Conservation (phyloP, 2,113 vertebrate species). For the Agapornis roseicollis region DNA sequence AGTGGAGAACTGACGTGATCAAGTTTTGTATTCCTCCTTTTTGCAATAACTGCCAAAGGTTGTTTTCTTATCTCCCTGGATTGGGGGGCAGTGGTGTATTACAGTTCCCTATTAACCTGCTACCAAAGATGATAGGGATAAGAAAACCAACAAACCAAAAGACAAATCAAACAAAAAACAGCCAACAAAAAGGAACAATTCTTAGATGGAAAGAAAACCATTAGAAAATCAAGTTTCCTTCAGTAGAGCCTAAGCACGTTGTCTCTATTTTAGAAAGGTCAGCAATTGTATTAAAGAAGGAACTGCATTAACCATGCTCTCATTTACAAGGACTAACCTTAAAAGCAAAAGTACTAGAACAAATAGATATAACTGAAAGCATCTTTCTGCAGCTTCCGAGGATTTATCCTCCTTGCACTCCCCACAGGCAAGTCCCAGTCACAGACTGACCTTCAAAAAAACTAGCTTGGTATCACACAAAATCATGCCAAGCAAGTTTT, state of each 20-base stretch:
- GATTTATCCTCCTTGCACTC: not conserved
- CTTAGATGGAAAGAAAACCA: not conserved
- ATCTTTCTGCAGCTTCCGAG: not conserved
- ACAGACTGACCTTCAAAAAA: not conserved
- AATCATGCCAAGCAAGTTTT: not conserved
- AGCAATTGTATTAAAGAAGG: not conserved
- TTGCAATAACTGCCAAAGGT: not conserved
- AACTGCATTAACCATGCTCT: not conserved
- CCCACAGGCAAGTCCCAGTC: not conserved
- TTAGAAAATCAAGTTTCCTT: not conserved
- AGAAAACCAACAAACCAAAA: not conserved
- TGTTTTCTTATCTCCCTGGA: accelerated
- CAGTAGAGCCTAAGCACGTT: not conserved
- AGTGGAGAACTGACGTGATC: not conserved
- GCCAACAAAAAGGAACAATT: not conserved
- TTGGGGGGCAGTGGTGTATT: accelerated
- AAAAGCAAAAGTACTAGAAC: not conserved
- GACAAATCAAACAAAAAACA: not conserved
- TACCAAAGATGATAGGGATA: not conserved
- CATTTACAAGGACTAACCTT: not conserved
- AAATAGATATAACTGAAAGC: not conserved
- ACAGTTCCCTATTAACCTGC: not conserved
- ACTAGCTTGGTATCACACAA: not conserved
- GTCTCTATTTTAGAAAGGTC: not conserved
- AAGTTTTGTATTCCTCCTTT: not conserved